Conservation (phyloP, 2,113 vertebrate genomes). For the Actenoides hombroni region DNA sequence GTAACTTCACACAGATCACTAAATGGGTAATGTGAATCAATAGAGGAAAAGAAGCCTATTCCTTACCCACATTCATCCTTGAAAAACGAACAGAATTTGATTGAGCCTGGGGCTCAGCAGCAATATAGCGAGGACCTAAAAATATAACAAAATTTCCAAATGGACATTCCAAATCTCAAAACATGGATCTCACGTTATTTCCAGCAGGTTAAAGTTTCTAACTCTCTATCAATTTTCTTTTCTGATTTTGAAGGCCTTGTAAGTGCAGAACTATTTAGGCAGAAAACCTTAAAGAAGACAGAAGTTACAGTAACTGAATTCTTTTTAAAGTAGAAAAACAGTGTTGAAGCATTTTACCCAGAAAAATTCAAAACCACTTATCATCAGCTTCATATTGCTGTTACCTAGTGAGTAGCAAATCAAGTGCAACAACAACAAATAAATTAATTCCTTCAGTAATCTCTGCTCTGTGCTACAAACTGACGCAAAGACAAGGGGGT, state of each 20-base stretch:
- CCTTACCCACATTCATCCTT: constrained; percentile 76
- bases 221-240: background rate
- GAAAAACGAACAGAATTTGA: constrained; percentile 20
- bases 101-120: constrained; percentile 60
- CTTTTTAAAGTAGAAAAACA: background rate
- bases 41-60: background rate
- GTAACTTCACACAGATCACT: accelerated
- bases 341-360: background rate
- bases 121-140: constrained; percentile 65
- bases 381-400: background rate
- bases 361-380: background rate
- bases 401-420: background rate
- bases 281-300: background rate
- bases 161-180: background rate
- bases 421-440: background rate
- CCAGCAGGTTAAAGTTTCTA: background rate
- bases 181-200: accelerated
- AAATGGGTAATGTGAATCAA: background rate
- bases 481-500: background rate
- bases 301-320: background rate
- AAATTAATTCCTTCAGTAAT: background rate
- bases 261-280: background rate
- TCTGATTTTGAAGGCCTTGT: background rate
- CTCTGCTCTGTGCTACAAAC: background rate
- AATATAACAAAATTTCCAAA: background rate